Evolutionary conservation across 1,140 invertebrate species (phyloP).

Genomic region (Drosophila kurseongensis): DNA sequence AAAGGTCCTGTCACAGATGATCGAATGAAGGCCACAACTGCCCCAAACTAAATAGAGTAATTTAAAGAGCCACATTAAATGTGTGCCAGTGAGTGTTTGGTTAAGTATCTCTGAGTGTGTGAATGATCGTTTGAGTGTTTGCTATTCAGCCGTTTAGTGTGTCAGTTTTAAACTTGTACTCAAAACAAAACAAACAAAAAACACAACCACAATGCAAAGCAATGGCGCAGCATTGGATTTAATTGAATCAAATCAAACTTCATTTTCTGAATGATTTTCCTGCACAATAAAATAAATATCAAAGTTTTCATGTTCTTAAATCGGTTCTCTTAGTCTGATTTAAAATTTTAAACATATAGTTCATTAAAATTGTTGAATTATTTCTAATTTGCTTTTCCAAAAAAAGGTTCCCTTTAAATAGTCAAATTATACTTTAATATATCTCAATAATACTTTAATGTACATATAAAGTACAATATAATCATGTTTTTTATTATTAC

Average conservation of each 20-base stretch:
- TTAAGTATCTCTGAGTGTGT: slow-evolving; percentile 18
- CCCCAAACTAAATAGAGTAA: slow-evolving; percentile 45
- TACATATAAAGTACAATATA: too few species aligned
- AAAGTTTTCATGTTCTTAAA: too few species aligned
- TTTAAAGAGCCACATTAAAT: slow-evolving; percentile 56
- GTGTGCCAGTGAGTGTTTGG: slow-evolving; percentile 23
- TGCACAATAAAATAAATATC: too few species aligned
- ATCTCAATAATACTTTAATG: too few species aligned
- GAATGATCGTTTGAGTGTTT: slow-evolving; percentile 32
- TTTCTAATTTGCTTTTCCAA: neutral
- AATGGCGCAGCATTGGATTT: slow-evolving; percentile 4
- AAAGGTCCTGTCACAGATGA: slow-evolving; percentile 69
- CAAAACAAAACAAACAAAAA: neutral
- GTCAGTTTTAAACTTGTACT: slow-evolving; percentile 50
- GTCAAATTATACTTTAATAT: too few species aligned
- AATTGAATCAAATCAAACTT: neutral
- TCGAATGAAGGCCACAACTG: slow-evolving; percentile 29
- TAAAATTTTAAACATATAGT: too few species aligned
- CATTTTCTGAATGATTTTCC: neutral
- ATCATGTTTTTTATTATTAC: too few species aligned
- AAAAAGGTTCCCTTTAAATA: too few species aligned
- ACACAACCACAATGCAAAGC: slow-evolving; percentile 10
- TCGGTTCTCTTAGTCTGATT: too few species aligned
- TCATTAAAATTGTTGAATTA: neutral
- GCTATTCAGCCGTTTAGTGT: slow-evolving; percentile 12